Evolutionary conservation across 2,113 vertebrate genomes (phyloP).

Genomic region (Aspiorhynchus laticeps): DNA sequence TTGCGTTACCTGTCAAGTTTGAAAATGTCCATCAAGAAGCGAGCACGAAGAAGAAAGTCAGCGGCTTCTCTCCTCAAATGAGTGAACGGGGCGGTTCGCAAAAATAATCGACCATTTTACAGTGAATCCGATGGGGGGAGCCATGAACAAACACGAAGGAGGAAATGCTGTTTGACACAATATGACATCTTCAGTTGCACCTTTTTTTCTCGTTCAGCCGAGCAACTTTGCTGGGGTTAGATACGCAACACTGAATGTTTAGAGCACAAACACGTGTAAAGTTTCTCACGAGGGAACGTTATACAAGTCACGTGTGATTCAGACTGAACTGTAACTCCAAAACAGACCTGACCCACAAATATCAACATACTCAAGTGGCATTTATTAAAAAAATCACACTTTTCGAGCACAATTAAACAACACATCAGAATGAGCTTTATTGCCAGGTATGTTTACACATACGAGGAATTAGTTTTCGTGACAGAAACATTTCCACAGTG

Average conservation of each 20-base stretch:
- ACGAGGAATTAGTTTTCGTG: too few relatives aligned
- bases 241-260: not conserved
- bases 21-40: slow-evolving; percentile 49
- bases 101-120: slow-evolving; percentile 57
- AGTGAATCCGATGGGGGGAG: slow-evolving; percentile 44
- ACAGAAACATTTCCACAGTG: too few relatives aligned
- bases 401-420: too few relatives aligned
- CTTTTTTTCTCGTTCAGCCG: not conserved
- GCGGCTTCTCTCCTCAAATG: slow-evolving; percentile 48
- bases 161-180: slow-evolving; percentile 28
- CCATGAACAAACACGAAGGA: slow-evolving; percentile 27
- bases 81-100: slow-evolving; percentile 59
- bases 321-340: not conserved
- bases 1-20: slow-evolving; percentile 65
- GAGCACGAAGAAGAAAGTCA: slow-evolving; percentile 59
- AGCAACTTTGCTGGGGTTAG: not conserved
- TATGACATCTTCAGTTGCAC: not conserved
- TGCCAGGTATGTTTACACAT: too few relatives aligned
- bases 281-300: not conserved
- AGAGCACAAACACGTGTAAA: not conserved
- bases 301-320: not conserved
- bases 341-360: not conserved
- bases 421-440: too few relatives aligned
- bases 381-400: too few relatives aligned
- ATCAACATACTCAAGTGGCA: too few relatives aligned